A percentile compares a stretch with the other conserved stretches of the same genome.
phyloP scores from a whole-genome alignment of 2,113 vertebrate species.

The Plotosus lineatus region DNA sequence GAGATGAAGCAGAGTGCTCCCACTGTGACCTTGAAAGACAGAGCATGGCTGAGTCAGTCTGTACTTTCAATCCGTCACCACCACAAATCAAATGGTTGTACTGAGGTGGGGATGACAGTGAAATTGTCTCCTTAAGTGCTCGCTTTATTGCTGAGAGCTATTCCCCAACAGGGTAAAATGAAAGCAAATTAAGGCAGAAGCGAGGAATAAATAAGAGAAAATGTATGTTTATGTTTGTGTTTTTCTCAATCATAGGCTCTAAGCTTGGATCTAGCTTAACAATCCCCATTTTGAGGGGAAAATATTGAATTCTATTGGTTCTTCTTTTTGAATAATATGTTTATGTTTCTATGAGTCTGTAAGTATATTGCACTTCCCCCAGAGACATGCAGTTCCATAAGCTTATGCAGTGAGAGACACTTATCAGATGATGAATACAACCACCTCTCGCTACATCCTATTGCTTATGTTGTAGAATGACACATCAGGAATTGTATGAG shows the following conservation, averaged over 20 bases:
- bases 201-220: conserved; percentile 48
- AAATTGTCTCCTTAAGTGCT: conserved; percentile 63
- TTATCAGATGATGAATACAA: conserved; percentile 52
- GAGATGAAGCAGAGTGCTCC: conserved; percentile 60
- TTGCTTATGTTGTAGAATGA: conserved; percentile 18
- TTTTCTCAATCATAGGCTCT: conserved; percentile 52
- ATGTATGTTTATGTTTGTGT: conserved; percentile 52
- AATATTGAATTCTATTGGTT: conserved; percentile 52
- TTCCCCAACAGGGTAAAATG: conserved; percentile 62
- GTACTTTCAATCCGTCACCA: conserved; percentile 60
- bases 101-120: conserved; percentile 59
- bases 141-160: conserved; percentile 67
- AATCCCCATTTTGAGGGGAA: conserved; percentile 49
- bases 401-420: conserved; percentile 40
- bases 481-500: conserved; percentile 40
- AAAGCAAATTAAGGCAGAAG: conserved; percentile 65
- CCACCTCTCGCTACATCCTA: conserved; percentile 33
- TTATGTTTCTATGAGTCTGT: conserved; percentile 51
- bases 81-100: conserved; percentile 67
- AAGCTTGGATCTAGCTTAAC: conserved; percentile 39
- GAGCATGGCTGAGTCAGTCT: conserved; percentile 59
- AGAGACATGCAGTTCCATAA: conserved; percentile 43
- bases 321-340: conserved; percentile 43
- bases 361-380: conserved; percentile 30
- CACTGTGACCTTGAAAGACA: conserved; percentile 68